A percentile compares a stretch with the other conserved stretches of the same genome.
These are phyloP conservation scores for Ardeotis arabs DNA, from an alignment of 2,113 vertebrate species.

Conservation along the genomic window DNA sequence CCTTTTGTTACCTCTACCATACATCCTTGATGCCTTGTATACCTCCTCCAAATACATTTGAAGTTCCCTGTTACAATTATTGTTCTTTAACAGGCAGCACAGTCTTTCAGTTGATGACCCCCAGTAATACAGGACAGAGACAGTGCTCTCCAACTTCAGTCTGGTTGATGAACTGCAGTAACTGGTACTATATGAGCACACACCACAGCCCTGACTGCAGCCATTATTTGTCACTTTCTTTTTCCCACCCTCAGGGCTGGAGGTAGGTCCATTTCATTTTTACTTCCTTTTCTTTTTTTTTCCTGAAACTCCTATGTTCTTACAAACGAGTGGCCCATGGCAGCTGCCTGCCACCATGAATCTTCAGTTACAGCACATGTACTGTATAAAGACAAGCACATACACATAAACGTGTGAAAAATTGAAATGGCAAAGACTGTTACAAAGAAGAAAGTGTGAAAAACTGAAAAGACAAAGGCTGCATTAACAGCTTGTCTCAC, in stretches of 20 bases:
- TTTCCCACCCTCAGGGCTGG: background rate
- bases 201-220: background rate
- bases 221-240: background rate
- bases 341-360: background rate
- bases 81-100: background rate
- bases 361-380: background rate
- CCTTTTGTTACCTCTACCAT: background rate
- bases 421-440: conserved; percentile 34
- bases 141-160: background rate
- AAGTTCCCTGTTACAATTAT: background rate
- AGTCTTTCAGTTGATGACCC: background rate
- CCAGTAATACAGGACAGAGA: background rate
- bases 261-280: background rate
- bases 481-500: conserved; percentile 17
- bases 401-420: background rate
- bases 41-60: background rate
- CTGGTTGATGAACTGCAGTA: background rate
- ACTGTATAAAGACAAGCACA: background rate
- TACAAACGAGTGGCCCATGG: background rate
- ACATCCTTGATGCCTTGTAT: background rate
- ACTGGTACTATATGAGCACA: background rate
- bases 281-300: background rate
- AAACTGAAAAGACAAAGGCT: conserved; percentile 57
- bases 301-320: background rate
- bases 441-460: conserved; percentile 41